Base-by-base conservation (phyloP, 2,113 vertebrate genomes). In the Erpornis zantholeuca region DNA sequence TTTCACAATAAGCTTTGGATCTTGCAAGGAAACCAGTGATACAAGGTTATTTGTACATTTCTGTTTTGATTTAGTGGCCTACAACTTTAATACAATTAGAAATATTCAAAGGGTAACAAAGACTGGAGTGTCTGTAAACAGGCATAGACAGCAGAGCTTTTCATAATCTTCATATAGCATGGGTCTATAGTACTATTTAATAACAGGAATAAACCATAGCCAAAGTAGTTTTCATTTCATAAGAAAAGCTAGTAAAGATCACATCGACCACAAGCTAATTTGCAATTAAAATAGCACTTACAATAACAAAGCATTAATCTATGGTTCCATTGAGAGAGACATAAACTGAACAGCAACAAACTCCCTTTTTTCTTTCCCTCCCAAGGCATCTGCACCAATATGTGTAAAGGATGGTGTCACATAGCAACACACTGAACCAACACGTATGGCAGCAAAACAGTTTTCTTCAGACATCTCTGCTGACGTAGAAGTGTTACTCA, bases 401-500 rank as follows among this genome's bases (percentile, higher is more conserved):
- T 0, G 0, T 35, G 28, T 20, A 79, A 53, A 73, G 33, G 63
- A 76, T 73, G 75, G 52, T 19, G 22, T 88, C 82, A 85, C 71
- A 50, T 11, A 90, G 66, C 82, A 72, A 88, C 64, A 44, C 49
- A 40, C 8, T 15, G 31, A 89, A 56, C 73, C 63, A 90, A 86
- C n/a, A 49, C 0, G 1, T 20, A 22, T 22, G 38, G 69, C 5
- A 90, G 47, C 63, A 90, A 77, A 24, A 70, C 4, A 64, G 42
- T 65, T 86, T 90, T 94, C 68, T 86, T 86, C 65, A 96, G 64
- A 75, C 47, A 20, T 5, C 59, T 63, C 85, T 88, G 52, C 72
- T 93, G 71, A 96, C 7, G 7, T 53, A 82, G 22, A 86, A 92
- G 15, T 38, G 80, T 91, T 88, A 76, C 56, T 92, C 92, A 96